Base-by-base conservation (phyloP, 2,888 invertebrate species). In the Phanerotoma sp. region DNA sequence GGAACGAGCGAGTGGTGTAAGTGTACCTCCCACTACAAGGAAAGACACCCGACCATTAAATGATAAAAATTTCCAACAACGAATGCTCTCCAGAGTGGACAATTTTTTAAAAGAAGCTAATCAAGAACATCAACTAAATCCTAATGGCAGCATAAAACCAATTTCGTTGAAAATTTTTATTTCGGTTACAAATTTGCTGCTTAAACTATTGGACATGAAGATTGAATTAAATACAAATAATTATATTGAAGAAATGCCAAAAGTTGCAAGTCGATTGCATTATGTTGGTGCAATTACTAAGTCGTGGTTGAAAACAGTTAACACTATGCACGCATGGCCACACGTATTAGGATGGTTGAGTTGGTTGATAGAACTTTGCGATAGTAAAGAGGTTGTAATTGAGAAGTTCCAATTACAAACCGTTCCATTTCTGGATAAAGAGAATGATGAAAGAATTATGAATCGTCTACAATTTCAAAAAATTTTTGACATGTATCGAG, bases 241-340 rank as follows among this genome's bases (percentile, higher is more conserved):
- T 65, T 77, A 75, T 37, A 61, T 70, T 11, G 77, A 75, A 3
- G 70, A 83, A 79, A 57, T 84, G 40, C 84, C 83, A 1, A 79
- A 79, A 59, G 63, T 81, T 47, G 75, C 79, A 4, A 82, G 81
- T 60, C 79, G 80, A 2, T 71, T 84, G 13, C 77, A 81, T 62
- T 84, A 84, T 75, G 83, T 83, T 1, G 83, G 82, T 6, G 57
- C 75, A 0, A 76, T 84, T 11, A 79, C 81, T 61, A 83, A 83
- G 73, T 82, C 83, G 0, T 84, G 83, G 83, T 71, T 84, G 63
- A 80, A 81, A 70, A 80, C 83, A 0, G 83, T 82, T 4, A 84
- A 83, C 73, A 81, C 82, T 0, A 77, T 80, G 64, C 83, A 84
- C 67, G 81, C 83, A 0, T 83, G 81, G 74, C 82, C 82, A 1